Evolutionary conservation across 1,140 invertebrate genomes (phyloP).

Genomic region (Euura saliciscinereae): DNA sequence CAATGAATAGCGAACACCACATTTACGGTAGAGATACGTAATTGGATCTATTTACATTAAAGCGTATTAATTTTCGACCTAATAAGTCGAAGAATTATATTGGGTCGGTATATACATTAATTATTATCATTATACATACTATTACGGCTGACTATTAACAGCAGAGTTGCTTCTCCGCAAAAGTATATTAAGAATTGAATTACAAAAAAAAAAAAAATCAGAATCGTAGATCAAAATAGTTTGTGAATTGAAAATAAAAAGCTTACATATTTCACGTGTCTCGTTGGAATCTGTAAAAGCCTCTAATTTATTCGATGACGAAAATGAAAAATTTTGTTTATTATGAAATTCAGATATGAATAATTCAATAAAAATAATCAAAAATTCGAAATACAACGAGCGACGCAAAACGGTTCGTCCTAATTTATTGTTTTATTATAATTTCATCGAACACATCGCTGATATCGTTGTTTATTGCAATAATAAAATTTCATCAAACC

Average conservation of each 20-base stretch:
- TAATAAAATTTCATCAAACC: background rate
- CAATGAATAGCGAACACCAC: background rate
- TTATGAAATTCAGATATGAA: too few species aligned
- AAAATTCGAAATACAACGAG: too few species aligned
- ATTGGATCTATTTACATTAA: background rate
- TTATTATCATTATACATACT: background rate
- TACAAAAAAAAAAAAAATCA: background rate
- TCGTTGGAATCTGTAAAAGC: too few species aligned
- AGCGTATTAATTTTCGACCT: background rate
- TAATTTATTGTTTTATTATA: too few species aligned
- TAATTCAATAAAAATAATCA: too few species aligned
- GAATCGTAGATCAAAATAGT: background rate
- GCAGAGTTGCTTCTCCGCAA: background rate
- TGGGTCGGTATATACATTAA: background rate
- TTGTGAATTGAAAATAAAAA: background rate
- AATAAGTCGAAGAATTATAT: background rate
- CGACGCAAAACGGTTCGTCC: too few species aligned
- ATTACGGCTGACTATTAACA: background rate
- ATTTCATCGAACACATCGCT: too few species aligned
- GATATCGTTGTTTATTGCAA: too few species aligned
- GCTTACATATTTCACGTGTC: too few species aligned
- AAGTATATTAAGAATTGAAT: background rate
- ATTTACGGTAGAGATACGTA: background rate
- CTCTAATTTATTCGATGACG: too few species aligned
- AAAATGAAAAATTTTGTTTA: too few species aligned